Evolutionary conservation across 2,797 vertebrate genomes (phyloP).

Genomic region (Oceanodroma leucorhoa): DNA sequence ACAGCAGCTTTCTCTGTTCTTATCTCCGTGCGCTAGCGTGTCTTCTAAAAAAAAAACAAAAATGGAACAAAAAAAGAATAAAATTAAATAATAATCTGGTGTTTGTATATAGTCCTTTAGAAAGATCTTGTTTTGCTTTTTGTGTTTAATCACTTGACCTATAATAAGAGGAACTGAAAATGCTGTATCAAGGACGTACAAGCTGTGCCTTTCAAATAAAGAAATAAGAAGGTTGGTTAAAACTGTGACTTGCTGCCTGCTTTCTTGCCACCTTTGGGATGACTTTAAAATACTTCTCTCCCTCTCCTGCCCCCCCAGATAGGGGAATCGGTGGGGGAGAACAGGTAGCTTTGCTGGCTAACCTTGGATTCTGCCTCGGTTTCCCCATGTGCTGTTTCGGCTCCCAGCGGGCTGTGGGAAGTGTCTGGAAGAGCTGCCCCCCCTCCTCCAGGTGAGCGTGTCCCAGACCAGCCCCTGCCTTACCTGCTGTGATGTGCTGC

Average conservation of each 20-base stretch:
- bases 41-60: constrained; percentile 63
- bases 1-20: constrained; percentile 69
- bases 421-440: neutral
- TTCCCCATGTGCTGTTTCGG: neutral
- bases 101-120: constrained; percentile 78
- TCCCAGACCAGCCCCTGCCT: neutral
- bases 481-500: neutral
- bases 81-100: constrained; percentile 55
- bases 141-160: constrained; percentile 70
- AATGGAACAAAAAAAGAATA: constrained; percentile 19
- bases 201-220: constrained; percentile 82
- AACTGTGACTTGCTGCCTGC: neutral
- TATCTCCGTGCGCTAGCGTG: constrained; percentile 65
- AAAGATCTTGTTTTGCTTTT: constrained; percentile 69
- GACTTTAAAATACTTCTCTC: neutral
- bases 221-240: constrained; percentile 76
- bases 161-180: constrained; percentile 66
- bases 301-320: neutral
- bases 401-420: neutral
- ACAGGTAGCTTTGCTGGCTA: neutral
- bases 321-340: rapidly evolving
- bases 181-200: constrained; percentile 73
- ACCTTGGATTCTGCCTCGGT: neutral
- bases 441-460: neutral
- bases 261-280: neutral